These are phyloP conservation scores for Isurus oxyrinchus DNA, from an alignment of 2,113 vertebrate genomes.

Conservation along the genomic window DNA sequence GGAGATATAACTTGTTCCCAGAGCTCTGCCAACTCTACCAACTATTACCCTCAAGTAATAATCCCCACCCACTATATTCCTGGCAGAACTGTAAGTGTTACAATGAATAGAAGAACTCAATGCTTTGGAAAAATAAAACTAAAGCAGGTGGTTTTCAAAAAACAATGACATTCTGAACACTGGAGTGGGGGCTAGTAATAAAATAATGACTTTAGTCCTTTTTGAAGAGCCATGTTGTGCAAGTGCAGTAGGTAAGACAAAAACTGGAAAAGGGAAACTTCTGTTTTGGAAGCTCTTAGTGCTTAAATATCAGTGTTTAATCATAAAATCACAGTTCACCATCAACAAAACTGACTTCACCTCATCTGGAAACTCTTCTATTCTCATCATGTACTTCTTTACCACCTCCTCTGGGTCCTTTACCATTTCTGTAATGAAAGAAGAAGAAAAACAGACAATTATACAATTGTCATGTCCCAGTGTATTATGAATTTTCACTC, in stretches of 20 bases:
- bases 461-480: too few species aligned
- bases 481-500: too few species aligned
- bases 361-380: constrained; percentile 57
- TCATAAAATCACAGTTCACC: not conserved
- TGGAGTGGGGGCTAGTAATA: not conserved
- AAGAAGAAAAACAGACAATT: not conserved
- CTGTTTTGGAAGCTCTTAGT: not conserved
- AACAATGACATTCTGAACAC: not conserved
- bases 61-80: not conserved
- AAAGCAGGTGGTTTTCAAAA: not conserved
- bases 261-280: not conserved
- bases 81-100: not conserved
- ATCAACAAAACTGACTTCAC: constrained; percentile 42
- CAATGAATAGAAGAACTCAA: not conserved
- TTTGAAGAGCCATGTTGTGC: not conserved
- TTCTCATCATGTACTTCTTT: constrained; percentile 59
- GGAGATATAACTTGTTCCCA: not conserved
- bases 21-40: not conserved
- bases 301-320: not conserved
- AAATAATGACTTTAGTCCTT: not conserved
- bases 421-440: not conserved
- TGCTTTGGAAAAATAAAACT: not conserved
- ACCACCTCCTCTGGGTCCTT: constrained; percentile 62
- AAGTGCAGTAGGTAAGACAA: not conserved
- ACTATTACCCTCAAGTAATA: not conserved